A percentile compares a stretch with the other conserved stretches of the same genome.
Conservation (phyloP, 2,888 invertebrate genomes). For the Drosophila prostipennis region DNA sequence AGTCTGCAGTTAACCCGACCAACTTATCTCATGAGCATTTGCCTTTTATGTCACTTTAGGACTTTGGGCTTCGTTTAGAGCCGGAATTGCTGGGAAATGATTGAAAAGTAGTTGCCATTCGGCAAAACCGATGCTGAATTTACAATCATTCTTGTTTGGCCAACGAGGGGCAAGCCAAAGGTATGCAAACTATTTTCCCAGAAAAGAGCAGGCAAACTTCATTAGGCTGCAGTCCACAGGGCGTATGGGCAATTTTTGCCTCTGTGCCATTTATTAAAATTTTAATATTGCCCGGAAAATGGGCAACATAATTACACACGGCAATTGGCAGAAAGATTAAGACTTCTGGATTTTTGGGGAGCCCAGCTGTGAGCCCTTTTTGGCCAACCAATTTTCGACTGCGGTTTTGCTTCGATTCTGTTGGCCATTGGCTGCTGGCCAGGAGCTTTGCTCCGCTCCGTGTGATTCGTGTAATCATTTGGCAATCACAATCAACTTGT, state of each 20-base stretch:
- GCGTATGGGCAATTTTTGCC: constrained; percentile 40
- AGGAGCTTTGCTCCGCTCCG: constrained; percentile 25
- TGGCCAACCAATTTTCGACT: constrained; percentile 33
- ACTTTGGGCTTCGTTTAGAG: constrained; percentile 9
- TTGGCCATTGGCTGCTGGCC: constrained; percentile 27
- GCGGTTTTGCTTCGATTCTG: constrained; percentile 16
- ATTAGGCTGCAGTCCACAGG: constrained; percentile 18
- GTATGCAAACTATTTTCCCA: constrained; percentile 21
- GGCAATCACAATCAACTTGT: constrained; percentile 75
- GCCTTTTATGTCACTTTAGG: constrained; percentile 19
- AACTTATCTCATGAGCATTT: constrained; percentile 7
- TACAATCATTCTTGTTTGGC: constrained; percentile 21
- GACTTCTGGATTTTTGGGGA: not conserved
- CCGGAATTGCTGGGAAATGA: constrained; percentile 25
- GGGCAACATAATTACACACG: constrained; percentile 50
- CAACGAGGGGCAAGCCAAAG: not conserved
- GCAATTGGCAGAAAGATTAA: constrained; percentile 27
- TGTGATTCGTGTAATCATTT: constrained; percentile 71
- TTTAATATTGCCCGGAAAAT: constrained; percentile 29
- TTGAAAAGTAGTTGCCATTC: constrained; percentile 40
- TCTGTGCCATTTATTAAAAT: constrained; percentile 53
- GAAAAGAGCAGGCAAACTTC: constrained; percentile 7
- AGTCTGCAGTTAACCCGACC: constrained; percentile 7
- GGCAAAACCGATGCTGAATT: constrained; percentile 16
- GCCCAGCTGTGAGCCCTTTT: constrained; percentile 6